A percentile compares a stretch with the other conserved stretches of the same genome.
Evolutionary conservation across 2,888 invertebrate species (phyloP).

Genomic region (Limulus polyphemus): DNA sequence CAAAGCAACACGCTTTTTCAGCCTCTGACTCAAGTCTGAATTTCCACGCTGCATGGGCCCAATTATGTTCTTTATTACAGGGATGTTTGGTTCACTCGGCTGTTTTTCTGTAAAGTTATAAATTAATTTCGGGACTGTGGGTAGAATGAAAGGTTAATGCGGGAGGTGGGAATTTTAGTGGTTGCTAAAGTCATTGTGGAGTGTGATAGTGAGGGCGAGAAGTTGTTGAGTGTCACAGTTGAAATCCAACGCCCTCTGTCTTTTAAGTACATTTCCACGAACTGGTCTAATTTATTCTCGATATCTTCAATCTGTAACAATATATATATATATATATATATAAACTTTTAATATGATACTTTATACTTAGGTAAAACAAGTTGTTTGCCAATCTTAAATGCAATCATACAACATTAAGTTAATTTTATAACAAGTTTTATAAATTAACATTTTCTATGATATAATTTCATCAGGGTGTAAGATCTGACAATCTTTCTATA

Average conservation of each 20-base stretch:
- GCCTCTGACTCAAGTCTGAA: constrained; percentile 58
- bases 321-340: no score
- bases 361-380: no score
- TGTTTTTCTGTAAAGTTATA: constrained; percentile 63
- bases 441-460: no score
- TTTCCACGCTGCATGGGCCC: constrained; percentile 34
- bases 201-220: no score
- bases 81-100: constrained; percentile 63
- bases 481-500: no score
- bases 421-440: no score
- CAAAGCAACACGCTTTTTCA: constrained; percentile 71
- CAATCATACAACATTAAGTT: no score
- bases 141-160: constrained; percentile 5
- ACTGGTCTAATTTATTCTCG: constrained; percentile 76
- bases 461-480: no score
- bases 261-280: constrained; percentile 78
- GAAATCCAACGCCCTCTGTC: constrained; percentile 45
- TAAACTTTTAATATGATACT: no score
- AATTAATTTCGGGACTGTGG: constrained; percentile 42
- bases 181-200: no score
- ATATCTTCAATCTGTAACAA: constrained; percentile 93
- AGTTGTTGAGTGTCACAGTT: constrained; percentile 9
- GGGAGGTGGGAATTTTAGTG: no score
- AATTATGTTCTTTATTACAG: constrained; percentile 48
- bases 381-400: no score